A percentile compares a stretch with the other conserved stretches of the same genome.
phyloP scores from a whole-genome alignment of 2,797 vertebrate species.

The Orestias chungarensis region DNA sequence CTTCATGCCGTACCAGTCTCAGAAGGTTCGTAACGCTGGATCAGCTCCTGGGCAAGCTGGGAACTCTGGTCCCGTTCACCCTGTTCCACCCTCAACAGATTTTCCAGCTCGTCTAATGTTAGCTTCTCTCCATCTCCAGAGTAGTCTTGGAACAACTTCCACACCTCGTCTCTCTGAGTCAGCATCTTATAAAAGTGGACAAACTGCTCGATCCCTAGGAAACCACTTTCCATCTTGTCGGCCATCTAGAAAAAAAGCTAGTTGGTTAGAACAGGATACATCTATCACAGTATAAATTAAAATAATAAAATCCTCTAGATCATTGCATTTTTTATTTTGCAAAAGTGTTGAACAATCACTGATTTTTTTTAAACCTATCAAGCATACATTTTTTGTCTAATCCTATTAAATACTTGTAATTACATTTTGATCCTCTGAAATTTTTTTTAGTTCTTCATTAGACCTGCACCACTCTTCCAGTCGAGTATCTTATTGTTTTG shows the following conservation, averaged over 20 bases:
- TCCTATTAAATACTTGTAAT: too few relatives aligned
- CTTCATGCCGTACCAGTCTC: conserved; percentile 81
- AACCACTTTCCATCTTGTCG: conserved; percentile 84
- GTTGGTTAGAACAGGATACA: too few relatives aligned
- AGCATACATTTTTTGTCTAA: too few relatives aligned
- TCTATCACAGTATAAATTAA: too few relatives aligned
- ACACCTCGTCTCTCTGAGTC: conserved; percentile 89
- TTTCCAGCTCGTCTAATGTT: conserved; percentile 87
- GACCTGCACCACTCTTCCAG: too few relatives aligned
- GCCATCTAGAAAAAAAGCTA: conserved; percentile 80
- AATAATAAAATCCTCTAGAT: too few relatives aligned
- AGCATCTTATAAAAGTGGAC: conserved; percentile 94
- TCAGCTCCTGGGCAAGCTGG: conserved; percentile 85
- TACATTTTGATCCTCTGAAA: too few relatives aligned
- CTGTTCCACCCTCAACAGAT: conserved; percentile 87
- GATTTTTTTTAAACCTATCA: too few relatives aligned
- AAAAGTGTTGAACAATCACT: too few relatives aligned
- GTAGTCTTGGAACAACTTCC: conserved; percentile 88
- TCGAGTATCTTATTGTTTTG: too few relatives aligned
- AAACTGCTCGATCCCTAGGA: conserved; percentile 91
- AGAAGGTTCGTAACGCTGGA: conserved; percentile 87
- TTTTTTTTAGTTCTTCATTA: too few relatives aligned
- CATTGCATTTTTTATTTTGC: too few relatives aligned
- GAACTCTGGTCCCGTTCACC: conserved; percentile 78
- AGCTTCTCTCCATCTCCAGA: conserved; percentile 89